phyloP scores from a whole-genome alignment of 2,113 vertebrate genomes.

The Clarias gariepinus region DNA sequence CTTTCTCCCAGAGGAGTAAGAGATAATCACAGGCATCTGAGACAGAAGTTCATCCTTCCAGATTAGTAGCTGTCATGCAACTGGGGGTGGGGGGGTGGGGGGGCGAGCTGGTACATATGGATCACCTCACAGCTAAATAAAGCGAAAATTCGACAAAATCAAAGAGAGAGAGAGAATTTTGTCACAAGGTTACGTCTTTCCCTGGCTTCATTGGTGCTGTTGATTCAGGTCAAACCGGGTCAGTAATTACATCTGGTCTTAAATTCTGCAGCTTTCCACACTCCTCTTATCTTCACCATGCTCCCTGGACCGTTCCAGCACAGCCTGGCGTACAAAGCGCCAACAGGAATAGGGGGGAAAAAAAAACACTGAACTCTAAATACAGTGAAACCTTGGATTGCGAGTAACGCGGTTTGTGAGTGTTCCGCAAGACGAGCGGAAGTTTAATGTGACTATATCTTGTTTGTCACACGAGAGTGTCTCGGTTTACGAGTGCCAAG shows the following conservation, averaged over 20 bases:
- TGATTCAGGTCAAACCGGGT: conserved; percentile 61
- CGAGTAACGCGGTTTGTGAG: no score
- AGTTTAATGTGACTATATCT: no score
- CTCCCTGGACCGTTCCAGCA: not conserved
- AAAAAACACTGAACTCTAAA: not conserved
- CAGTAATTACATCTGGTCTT: conserved; percentile 66
- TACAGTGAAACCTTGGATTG: no score
- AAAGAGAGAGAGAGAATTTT: not conserved
- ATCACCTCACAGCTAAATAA: not conserved
- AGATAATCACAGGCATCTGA: not conserved
- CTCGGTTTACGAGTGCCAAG: no score
- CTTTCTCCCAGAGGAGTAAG: not conserved
- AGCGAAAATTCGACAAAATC: not conserved
- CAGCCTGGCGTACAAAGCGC: not conserved
- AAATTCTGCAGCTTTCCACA: conserved; percentile 61
- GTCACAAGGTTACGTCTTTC: conserved; percentile 48
- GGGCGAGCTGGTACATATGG: not conserved
- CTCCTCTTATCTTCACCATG: conserved; percentile 57
- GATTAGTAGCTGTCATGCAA: no score
- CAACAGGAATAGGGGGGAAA: conserved; percentile 51
- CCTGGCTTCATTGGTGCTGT: conserved; percentile 50
- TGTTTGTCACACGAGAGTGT: no score
- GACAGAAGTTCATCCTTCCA: not conserved
- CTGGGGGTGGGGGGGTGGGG: no score
- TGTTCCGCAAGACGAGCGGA: no score